A percentile compares a stretch with the other conserved stretches of the same genome.
Conservation (phyloP, 2,797 vertebrate genomes). For the Chiroxiphia lanceolata region DNA sequence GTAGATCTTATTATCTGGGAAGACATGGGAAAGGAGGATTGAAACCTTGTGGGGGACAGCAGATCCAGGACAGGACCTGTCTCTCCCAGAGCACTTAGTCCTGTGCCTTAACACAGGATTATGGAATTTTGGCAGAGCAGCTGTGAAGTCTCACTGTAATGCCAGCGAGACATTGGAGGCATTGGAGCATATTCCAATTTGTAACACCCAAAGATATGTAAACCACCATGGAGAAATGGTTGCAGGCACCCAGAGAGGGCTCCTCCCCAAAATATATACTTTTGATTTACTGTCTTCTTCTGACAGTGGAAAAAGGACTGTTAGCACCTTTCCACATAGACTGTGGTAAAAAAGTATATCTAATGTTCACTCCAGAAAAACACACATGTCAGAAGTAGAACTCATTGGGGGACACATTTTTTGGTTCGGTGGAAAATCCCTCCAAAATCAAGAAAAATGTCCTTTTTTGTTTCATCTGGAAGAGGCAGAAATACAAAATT, state of each 20-base stretch:
- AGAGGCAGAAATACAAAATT: background rate
- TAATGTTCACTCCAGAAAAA: background rate
- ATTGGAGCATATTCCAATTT: background rate
- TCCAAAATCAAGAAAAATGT: background rate
- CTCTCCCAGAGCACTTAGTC: background rate
- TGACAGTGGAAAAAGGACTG: background rate
- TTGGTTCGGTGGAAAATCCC: background rate
- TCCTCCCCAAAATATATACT: background rate
- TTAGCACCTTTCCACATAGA: background rate
- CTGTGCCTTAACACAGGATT: background rate
- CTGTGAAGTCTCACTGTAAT: slow-evolving; percentile 7
- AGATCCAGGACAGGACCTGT: background rate
- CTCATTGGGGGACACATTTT: background rate
- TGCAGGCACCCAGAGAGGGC: rapidly evolving
- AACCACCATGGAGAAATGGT: background rate
- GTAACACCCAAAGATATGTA: background rate
- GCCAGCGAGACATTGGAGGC: rapidly evolving
- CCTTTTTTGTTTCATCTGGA: background rate
- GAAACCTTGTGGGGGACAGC: background rate
- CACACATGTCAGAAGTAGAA: background rate
- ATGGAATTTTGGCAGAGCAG: slow-evolving; percentile 7
- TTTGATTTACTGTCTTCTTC: background rate
- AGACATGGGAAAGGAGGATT: background rate
- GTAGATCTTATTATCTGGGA: background rate
- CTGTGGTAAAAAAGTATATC: rapidly evolving